Percentiles rank a stretch among this genome's conserved stretches.
Conservation (phyloP, 2,113 vertebrate genomes). For the Grammomys dolichurus region DNA sequence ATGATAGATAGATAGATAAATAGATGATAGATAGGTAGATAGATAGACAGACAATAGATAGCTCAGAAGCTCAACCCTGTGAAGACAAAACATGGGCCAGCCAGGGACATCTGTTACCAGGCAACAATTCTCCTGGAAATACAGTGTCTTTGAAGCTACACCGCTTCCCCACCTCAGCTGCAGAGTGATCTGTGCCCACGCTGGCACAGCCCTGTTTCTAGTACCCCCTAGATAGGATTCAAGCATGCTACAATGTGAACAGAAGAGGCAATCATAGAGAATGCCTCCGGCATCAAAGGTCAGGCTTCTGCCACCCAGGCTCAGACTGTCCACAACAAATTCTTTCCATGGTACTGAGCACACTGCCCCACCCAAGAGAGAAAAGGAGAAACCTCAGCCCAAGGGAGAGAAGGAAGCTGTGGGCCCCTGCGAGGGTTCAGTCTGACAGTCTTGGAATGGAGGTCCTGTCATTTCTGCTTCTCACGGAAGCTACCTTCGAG, state of each 20-base stretch:
- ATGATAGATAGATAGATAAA: neutral
- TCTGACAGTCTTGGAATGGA: neutral
- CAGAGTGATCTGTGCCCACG: neutral
- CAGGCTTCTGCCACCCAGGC: neutral
- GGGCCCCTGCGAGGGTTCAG: neutral
- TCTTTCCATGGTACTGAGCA: neutral
- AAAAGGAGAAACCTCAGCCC: neutral
- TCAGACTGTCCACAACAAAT: neutral
- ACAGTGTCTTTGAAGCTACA: neutral
- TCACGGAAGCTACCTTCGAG: too few relatives aligned
- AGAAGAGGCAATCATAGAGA: neutral
- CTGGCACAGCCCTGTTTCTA: neutral
- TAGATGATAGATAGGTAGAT: neutral
- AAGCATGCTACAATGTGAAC: neutral
- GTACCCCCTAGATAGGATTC: neutral
- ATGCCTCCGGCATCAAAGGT: neutral
- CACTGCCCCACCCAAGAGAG: neutral
- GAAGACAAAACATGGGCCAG: neutral
- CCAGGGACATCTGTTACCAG: neutral
- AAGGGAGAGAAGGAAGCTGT: rapidly evolving
- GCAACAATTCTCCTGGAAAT: neutral
- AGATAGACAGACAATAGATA: neutral
- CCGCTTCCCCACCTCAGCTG: neutral
- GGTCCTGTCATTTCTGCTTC: neutral
- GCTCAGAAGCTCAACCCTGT: neutral